phyloP scores from a whole-genome alignment of 2,113 vertebrate species.

The Platysternon megacephalum region DNA sequence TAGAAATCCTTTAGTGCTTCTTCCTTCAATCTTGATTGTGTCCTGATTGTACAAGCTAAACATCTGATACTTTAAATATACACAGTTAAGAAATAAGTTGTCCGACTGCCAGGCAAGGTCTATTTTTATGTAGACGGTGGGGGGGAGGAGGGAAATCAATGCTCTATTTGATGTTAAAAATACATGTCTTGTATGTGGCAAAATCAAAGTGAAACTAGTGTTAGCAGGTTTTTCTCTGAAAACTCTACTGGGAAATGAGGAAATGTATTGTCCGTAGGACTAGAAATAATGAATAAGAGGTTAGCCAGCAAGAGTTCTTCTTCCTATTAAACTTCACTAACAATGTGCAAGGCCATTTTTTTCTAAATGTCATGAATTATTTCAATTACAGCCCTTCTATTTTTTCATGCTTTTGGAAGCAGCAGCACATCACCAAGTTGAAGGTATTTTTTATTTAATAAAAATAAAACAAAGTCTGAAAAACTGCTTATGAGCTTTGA shows the following conservation, averaged over 20 bases:
- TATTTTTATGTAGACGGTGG: neutral
- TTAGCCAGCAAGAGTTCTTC: neutral
- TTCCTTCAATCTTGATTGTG: neutral
- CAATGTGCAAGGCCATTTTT: neutral
- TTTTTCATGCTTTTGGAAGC: neutral
- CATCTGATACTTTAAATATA: neutral
- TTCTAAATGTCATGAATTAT: neutral
- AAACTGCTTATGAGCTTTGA: neutral
- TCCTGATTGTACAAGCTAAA: neutral
- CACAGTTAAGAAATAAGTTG: too few species aligned
- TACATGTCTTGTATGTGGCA: neutral
- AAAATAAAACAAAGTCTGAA: neutral
- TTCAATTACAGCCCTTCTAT: neutral
- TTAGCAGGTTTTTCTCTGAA: neutral
- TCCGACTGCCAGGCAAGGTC: neutral
- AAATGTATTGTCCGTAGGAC: neutral
- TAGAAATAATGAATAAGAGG: neutral
- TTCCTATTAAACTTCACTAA: neutral
- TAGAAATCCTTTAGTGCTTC: neutral
- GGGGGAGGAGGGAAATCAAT: neutral
- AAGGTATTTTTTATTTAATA: neutral
- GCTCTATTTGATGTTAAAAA: neutral
- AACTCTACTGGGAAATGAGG: neutral
- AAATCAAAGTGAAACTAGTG: neutral
- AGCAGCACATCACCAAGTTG: neutral